These are phyloP conservation scores for Hyles vespertilio DNA, from an alignment of 1,140 invertebrate genomes.

Conservation along the genomic window DNA sequence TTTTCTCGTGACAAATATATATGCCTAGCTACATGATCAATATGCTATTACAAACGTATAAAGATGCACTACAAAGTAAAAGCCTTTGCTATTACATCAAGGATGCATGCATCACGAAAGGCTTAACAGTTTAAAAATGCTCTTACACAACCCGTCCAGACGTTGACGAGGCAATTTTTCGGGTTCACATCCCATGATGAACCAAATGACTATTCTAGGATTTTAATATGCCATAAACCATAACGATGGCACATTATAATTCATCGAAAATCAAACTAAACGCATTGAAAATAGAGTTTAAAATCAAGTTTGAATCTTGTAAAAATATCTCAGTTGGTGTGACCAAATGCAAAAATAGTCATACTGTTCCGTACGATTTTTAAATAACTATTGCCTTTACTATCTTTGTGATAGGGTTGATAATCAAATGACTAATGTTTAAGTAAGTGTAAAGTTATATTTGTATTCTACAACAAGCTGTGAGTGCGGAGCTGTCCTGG, in stretches of 20 bases:
- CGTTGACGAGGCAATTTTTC: conserved; percentile 32
- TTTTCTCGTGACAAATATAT: too few species aligned
- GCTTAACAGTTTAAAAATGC: conserved; percentile 10
- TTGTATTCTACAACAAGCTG: conserved; percentile 35
- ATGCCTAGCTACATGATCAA: too few species aligned
- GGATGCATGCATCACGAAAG: too few species aligned
- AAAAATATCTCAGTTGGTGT: conserved; percentile 21
- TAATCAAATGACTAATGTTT: conserved; percentile 8
- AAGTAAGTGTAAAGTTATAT: conserved; percentile 14
- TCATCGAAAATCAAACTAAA: conserved; percentile 2
- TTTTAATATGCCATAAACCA: conserved; percentile 56
- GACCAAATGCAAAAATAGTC: conserved; percentile 24
- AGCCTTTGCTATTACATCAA: too few species aligned
- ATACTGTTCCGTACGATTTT: conserved; percentile 12
- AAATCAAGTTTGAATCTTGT: conserved; percentile 17
- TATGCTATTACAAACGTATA: too few species aligned
- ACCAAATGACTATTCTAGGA: conserved; percentile 40
- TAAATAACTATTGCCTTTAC: conserved; percentile 15
- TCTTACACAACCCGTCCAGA: conserved; percentile 21
- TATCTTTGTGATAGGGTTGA: conserved; percentile 18
- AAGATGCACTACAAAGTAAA: too few species aligned
- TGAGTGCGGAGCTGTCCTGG: conserved; percentile 57
- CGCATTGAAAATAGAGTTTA: conserved; percentile 23
- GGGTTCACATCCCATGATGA: conserved; percentile 33
- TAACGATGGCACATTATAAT: conserved; percentile 6